Percentiles rank a stretch among this genome's conserved stretches.
These are phyloP conservation scores for Cheiracanthium punctorium DNA, from an alignment of 2,888 invertebrate genomes.

Conservation along the genomic window DNA sequence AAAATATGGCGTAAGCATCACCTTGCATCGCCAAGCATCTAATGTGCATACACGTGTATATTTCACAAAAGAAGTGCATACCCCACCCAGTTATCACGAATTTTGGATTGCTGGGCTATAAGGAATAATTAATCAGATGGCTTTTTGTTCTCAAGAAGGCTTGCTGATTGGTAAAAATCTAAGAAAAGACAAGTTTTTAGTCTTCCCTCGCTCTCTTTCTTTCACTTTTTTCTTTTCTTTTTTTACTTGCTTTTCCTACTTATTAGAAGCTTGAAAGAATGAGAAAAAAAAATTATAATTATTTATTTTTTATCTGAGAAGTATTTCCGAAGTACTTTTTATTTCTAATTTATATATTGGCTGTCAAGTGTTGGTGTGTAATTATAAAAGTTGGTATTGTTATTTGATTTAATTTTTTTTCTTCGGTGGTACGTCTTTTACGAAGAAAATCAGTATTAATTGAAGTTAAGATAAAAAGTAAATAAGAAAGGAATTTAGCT, in stretches of 20 bases:
- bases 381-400: background rate
- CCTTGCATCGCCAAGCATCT: too few relatives aligned
- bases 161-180: background rate
- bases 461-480: background rate
- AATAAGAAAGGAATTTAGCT: background rate
- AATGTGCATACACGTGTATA: background rate
- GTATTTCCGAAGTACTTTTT: constrained; percentile 1
- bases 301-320: background rate
- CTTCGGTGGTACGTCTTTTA: background rate
- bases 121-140: constrained; percentile 7
- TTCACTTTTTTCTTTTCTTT: background rate
- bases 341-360: constrained; percentile 13
- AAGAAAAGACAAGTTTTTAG: background rate
- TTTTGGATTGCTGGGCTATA: background rate
- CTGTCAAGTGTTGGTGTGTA: constrained; percentile 8
- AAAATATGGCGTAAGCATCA: too few relatives aligned
- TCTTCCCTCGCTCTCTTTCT: background rate
- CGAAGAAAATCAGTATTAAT: background rate
- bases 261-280: background rate
- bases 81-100: constrained; percentile 8
- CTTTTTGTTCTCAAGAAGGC: background rate
- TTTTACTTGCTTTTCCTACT: background rate
- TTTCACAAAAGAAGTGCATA: constrained; percentile 7
- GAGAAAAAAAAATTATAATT: too few relatives aligned
- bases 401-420: background rate